Percentiles rank a stretch among this genome's conserved stretches.
phyloP scores from a whole-genome alignment of 2,797 vertebrate species.

The Danio choprae region DNA sequence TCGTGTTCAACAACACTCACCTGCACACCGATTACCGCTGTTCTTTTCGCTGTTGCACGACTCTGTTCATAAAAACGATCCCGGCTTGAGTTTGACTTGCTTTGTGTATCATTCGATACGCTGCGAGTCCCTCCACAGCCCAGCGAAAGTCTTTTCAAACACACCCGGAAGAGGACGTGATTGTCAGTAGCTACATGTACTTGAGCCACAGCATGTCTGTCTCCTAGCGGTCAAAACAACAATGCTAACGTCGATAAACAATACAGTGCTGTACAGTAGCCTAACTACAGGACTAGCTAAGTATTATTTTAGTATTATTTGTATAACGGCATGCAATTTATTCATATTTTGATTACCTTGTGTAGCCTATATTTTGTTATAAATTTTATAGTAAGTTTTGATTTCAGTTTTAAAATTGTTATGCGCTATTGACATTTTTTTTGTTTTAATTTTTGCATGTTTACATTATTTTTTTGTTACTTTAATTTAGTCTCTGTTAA shows the following conservation, averaged over 20 bases:
- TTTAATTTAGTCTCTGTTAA: too few species aligned
- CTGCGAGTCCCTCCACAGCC: neutral
- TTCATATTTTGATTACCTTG: neutral
- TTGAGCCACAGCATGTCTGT: constrained; percentile 8
- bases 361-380: neutral
- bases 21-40: constrained; percentile 38
- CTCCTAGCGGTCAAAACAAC: constrained; percentile 46
- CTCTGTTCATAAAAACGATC: constrained; percentile 35
- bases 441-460: too few species aligned
- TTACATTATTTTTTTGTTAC: too few species aligned
- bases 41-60: neutral
- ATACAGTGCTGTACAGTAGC: neutral
- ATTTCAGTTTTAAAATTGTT: neutral
- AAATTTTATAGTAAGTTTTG: neutral
- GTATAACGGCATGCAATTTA: neutral
- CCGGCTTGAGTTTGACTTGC: neutral
- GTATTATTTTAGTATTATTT: neutral
- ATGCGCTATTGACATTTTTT: neutral
- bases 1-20: constrained; percentile 37
- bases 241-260: constrained; percentile 3
- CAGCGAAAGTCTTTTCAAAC: constrained; percentile 49
- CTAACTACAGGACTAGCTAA: neutral
- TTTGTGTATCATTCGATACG: constrained; percentile 38
- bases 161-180: constrained; percentile 56
- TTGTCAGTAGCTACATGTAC: constrained; percentile 1